Evolutionary conservation across 2,797 vertebrate genomes (phyloP).

Genomic region (Presbytis comata): DNA sequence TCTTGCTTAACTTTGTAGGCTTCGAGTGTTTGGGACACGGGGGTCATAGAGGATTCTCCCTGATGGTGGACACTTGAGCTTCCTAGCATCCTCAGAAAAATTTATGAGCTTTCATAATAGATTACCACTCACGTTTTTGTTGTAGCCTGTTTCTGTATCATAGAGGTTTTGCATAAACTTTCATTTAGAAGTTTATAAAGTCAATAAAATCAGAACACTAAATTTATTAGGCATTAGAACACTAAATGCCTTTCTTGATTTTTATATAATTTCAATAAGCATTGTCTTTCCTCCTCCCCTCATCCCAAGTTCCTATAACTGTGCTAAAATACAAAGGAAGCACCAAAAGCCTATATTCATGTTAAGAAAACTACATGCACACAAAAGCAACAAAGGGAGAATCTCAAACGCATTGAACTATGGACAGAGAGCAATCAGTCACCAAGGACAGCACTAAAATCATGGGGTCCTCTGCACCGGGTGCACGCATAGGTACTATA

Average conservation of each 20-base stretch:
- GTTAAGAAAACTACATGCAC: neutral
- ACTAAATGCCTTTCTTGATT: neutral
- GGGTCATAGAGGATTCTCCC: accelerated
- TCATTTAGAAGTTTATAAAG: neutral
- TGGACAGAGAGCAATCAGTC: neutral
- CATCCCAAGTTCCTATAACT: neutral
- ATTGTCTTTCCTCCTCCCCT: neutral
- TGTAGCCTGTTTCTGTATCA: neutral
- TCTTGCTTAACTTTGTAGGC: neutral
- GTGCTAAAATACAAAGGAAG: neutral
- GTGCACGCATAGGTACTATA: too few relatives aligned
- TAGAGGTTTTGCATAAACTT: neutral
- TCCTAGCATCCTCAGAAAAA: neutral
- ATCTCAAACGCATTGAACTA: neutral
- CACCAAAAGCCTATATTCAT: neutral
- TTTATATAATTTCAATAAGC: neutral
- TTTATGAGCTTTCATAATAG: neutral
- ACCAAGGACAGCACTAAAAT: neutral
- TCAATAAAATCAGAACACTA: neutral
- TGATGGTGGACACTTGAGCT: neutral
- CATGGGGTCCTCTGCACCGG: neutral
- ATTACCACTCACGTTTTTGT: neutral
- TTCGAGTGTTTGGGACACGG: neutral
- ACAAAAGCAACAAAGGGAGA: neutral
- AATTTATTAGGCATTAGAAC: neutral